A percentile compares a stretch with the other conserved stretches of the same genome.
Conservation (phyloP, 30 jellyfish, hydroid and myxozoan genomes). For the Chrysaora quinquecirrha region DNA sequence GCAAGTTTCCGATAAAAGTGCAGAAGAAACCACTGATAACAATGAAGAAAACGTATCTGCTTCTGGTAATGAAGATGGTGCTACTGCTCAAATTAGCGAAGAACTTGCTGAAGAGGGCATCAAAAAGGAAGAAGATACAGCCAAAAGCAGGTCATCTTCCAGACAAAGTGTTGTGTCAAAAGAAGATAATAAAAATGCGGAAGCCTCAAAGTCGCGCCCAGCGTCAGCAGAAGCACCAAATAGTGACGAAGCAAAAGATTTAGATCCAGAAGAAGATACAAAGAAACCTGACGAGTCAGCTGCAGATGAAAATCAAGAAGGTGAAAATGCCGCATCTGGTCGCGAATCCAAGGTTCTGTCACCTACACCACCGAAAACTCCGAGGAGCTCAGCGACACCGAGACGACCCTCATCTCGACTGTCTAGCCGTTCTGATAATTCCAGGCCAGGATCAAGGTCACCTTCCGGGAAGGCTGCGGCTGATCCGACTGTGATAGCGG, state of each 20-base stretch:
- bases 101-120: neutral
- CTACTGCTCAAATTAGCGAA: neutral
- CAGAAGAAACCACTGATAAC: neutral
- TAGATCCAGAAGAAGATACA: conserved; percentile 8
- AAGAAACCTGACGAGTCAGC: neutral
- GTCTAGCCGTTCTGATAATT: conserved; percentile 13
- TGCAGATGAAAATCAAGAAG: too few species aligned
- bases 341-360: conserved; percentile 14
- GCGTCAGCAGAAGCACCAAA: conserved; percentile 10
- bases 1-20: neutral
- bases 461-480: neutral
- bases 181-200: neutral
- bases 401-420: conserved; percentile 37
- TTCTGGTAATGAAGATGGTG: neutral
- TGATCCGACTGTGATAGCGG: neutral
- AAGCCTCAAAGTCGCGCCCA: neutral
- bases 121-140: neutral
- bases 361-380: conserved; percentile 66
- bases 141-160: neutral
- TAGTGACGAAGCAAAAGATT: neutral
- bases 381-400: conserved; percentile 23
- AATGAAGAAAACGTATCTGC: neutral
- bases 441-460: conserved; percentile 45
- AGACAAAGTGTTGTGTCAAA: neutral
- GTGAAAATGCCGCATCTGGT: too few species aligned